These are phyloP conservation scores for Amiota mariae DNA, from an alignment of 2,888 invertebrate genomes.

Conservation along the genomic window DNA sequence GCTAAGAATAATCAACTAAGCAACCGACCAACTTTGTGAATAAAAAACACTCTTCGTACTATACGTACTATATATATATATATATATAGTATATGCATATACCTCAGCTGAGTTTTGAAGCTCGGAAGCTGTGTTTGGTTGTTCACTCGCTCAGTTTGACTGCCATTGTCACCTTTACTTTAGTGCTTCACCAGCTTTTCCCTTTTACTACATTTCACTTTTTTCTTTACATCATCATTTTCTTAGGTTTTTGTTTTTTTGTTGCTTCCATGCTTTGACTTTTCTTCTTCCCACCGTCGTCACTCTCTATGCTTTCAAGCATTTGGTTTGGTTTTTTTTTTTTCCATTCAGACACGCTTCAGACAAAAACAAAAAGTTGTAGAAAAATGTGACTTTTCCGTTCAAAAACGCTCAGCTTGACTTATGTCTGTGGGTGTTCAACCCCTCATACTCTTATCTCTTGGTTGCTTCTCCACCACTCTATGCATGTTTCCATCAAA, in stretches of 20 bases:
- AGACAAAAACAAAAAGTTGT: slow-evolving; percentile 58
- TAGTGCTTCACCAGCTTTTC: slow-evolving; percentile 45
- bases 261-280: slow-evolving; percentile 13
- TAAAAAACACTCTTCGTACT: no score
- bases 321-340: no score
- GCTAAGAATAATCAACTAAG: no score
- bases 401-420: slow-evolving; percentile 24
- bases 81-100: no score
- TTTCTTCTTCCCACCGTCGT: not conserved
- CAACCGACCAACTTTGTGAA: not conserved
- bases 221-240: slow-evolving; percentile 44
- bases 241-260: slow-evolving; percentile 11
- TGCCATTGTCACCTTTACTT: slow-evolving; percentile 48
- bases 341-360: slow-evolving; percentile 62
- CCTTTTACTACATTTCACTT: slow-evolving; percentile 35
- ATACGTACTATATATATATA: no score
- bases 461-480: not conserved
- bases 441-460: not conserved
- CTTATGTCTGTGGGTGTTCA: not conserved
- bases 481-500: not conserved
- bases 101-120: no score
- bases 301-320: not conserved
- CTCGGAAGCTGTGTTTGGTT: no score
- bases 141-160: slow-evolving; percentile 39
- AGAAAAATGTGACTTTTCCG: slow-evolving; percentile 31